Conservation (phyloP, 2,888 invertebrate genomes). For the Craniophora ligustri region DNA sequence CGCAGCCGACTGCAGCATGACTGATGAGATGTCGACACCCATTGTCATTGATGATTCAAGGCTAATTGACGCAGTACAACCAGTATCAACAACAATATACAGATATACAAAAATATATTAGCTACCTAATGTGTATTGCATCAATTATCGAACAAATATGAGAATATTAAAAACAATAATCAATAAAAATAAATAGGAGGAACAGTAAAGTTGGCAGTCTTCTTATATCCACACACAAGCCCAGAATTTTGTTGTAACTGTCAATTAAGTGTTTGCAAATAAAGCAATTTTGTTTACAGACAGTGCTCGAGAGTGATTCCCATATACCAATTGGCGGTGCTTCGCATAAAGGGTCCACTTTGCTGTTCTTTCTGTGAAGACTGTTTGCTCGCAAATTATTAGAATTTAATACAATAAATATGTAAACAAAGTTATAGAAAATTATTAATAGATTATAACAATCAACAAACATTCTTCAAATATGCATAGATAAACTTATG, state of each 20-base stretch:
- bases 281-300: constrained; percentile 38
- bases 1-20: constrained; percentile 60
- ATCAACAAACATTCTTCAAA: constrained; percentile 57
- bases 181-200: constrained; percentile 62
- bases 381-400: constrained; percentile 63
- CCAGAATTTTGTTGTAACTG: constrained; percentile 42
- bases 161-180: constrained; percentile 57
- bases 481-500: constrained; percentile 67
- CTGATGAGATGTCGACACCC: constrained; percentile 69
- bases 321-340: constrained; percentile 56
- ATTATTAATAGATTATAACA: constrained; percentile 54
- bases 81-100: constrained; percentile 52
- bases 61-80: constrained; percentile 77
- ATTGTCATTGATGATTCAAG: constrained; percentile 64
- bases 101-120: constrained; percentile 53
- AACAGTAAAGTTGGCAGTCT: constrained; percentile 72
- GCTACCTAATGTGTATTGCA: constrained; percentile 63
- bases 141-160: constrained; percentile 62
- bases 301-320: constrained; percentile 49
- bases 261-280: constrained; percentile 43
- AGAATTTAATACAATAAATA: constrained; percentile 42
- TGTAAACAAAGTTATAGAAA: constrained; percentile 50
- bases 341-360: constrained; percentile 61
- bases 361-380: constrained; percentile 71
- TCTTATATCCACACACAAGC: constrained; percentile 33